Evolutionary conservation across 2,797 vertebrate species (phyloP).

Genomic region (Helarctos malayanus): DNA sequence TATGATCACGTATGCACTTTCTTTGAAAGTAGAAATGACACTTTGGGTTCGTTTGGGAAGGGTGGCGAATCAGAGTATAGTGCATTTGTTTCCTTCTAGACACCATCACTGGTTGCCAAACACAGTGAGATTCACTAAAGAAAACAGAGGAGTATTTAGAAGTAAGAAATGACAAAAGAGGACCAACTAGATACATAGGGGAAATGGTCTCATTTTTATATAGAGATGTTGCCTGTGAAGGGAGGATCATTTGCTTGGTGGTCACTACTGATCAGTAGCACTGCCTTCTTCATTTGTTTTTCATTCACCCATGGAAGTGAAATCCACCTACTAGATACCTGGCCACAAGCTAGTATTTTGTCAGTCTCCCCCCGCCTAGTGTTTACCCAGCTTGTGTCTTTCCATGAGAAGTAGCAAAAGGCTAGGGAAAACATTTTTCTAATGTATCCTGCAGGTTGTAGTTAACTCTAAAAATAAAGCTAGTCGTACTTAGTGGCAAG

Average conservation of each 20-base stretch:
- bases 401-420: constrained; percentile 29
- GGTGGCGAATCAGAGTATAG: neutral
- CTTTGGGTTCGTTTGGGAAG: constrained; percentile 31
- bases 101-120: neutral
- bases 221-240: neutral
- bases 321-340: neutral
- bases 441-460: neutral
- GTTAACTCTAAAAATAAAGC: constrained; percentile 2
- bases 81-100: neutral
- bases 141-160: neutral
- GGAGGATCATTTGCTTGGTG: neutral
- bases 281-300: constrained; percentile 6
- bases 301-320: neutral
- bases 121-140: neutral
- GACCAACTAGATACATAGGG: neutral
- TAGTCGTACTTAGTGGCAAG: neutral
- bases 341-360: neutral
- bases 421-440: neutral
- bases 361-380: neutral
- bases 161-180: constrained; percentile 39
- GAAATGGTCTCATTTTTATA: neutral
- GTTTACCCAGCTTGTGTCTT: neutral
- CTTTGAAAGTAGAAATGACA: constrained; percentile 14
- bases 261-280: neutral
- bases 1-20: neutral